Evolutionary conservation across 2,888 invertebrate genomes (phyloP).

Genomic region (Cylindroiulus punctatus): DNA sequence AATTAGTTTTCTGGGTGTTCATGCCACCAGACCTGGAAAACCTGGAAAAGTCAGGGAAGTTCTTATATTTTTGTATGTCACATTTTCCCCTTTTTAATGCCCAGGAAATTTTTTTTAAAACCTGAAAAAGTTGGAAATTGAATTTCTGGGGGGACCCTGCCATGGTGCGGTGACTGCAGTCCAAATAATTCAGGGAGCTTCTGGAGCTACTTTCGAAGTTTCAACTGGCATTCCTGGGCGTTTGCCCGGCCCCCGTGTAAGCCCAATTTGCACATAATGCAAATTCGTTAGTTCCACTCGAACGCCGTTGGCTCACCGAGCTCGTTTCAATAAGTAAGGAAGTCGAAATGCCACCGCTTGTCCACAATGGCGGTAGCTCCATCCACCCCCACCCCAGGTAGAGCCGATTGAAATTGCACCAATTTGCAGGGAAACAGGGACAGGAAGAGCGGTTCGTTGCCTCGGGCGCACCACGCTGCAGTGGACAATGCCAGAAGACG

Average conservation of each 20-base stretch:
- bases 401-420: background rate
- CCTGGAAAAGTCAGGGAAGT: no score
- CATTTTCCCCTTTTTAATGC: no score
- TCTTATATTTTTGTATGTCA: background rate
- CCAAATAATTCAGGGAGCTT: no score
- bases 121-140: background rate
- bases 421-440: conserved; percentile 24
- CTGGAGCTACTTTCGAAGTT: no score
- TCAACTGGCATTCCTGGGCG: no score
- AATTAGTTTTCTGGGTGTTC: no score
- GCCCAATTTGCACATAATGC: conserved; percentile 26
- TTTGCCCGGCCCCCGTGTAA: background rate
- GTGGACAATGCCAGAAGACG: conserved; percentile 24
- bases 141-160: background rate
- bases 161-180: background rate
- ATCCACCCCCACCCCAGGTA: background rate
- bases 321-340: background rate
- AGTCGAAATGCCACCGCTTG: background rate
- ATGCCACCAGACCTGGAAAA: no score
- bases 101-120: no score
- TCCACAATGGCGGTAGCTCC: background rate
- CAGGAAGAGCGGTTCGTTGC: conserved; percentile 32
- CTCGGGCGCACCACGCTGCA: background rate
- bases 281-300: background rate
- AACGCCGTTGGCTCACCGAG: no score